These are phyloP conservation scores for Nephrotoma appendiculata DNA, from an alignment of 2,888 invertebrate species.

Conservation along the genomic window DNA sequence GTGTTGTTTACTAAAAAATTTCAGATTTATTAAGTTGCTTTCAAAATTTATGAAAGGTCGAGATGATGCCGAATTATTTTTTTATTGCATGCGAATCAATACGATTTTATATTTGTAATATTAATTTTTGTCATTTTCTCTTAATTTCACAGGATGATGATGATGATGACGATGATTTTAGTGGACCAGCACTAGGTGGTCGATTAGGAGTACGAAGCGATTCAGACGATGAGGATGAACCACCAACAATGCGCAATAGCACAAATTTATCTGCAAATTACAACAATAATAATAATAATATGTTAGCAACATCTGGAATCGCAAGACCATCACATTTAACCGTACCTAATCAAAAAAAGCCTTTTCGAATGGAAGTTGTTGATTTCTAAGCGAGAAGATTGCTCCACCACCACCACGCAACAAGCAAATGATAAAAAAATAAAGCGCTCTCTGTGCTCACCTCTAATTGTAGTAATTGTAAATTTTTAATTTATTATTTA, in stretches of 20 bases:
- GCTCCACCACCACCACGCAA: neutral
- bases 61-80: neutral
- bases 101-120: neutral
- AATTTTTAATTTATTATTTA: neutral
- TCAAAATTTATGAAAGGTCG: neutral
- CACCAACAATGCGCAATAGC: constrained; percentile 28
- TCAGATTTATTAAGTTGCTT: neutral
- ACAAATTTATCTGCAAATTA: constrained; percentile 10
- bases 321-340: constrained; percentile 17
- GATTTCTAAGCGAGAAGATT: constrained; percentile 30
- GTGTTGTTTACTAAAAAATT: neutral
- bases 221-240: constrained; percentile 35
- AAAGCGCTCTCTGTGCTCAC: neutral
- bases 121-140: neutral
- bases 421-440: neutral
- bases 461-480: neutral
- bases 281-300: neutral
- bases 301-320: neutral
- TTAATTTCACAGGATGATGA: constrained; percentile 25
- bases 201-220: constrained; percentile 29
- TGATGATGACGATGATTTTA: constrained; percentile 34
- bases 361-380: constrained; percentile 43
- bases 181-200: constrained; percentile 31
- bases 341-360: constrained; percentile 34
- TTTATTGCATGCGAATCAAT: neutral